Percentiles rank a stretch among this genome's conserved stretches.
These are phyloP conservation scores for Prunella strophiata DNA, from an alignment of 2,797 vertebrate genomes.

Conservation along the genomic window DNA sequence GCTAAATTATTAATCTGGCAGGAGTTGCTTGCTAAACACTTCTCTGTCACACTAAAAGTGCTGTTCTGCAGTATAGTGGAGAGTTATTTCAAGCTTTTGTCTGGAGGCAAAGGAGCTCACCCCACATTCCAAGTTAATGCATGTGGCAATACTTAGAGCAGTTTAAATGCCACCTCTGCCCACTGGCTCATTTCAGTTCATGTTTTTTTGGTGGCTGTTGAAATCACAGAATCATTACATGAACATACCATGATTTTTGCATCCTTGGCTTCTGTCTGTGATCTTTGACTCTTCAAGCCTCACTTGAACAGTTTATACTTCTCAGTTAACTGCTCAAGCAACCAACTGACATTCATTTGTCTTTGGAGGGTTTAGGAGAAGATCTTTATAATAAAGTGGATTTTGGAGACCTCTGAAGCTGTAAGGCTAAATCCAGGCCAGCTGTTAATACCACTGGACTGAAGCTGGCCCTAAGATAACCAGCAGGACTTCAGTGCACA, in stretches of 20 bases:
- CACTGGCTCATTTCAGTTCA: neutral
- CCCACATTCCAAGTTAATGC: neutral
- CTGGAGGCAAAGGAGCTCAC: neutral
- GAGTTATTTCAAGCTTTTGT: neutral
- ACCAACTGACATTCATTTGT: neutral
- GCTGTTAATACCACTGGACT: neutral
- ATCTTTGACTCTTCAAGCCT: neutral
- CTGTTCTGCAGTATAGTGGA: neutral
- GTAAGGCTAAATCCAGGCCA: neutral
- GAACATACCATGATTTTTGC: neutral
- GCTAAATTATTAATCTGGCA: conserved; percentile 48
- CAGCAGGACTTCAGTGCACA: neutral
- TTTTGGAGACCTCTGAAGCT: conserved; percentile 37
- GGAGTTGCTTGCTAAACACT: conserved; percentile 27
- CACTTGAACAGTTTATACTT: neutral
- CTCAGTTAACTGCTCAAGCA: neutral
- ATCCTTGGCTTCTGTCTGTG: neutral
- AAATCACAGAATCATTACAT: neutral
- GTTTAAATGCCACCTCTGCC: neutral
- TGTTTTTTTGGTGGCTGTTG: neutral
- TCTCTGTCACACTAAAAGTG: neutral
- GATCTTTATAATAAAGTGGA: neutral
- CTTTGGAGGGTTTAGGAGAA: conserved; percentile 2
- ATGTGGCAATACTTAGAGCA: neutral
- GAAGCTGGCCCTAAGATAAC: conserved; percentile 23